A percentile compares a stretch with the other conserved stretches of the same genome.
These are phyloP conservation scores for Agapornis roseicollis DNA, from an alignment of 2,113 vertebrate species.

Conservation along the genomic window DNA sequence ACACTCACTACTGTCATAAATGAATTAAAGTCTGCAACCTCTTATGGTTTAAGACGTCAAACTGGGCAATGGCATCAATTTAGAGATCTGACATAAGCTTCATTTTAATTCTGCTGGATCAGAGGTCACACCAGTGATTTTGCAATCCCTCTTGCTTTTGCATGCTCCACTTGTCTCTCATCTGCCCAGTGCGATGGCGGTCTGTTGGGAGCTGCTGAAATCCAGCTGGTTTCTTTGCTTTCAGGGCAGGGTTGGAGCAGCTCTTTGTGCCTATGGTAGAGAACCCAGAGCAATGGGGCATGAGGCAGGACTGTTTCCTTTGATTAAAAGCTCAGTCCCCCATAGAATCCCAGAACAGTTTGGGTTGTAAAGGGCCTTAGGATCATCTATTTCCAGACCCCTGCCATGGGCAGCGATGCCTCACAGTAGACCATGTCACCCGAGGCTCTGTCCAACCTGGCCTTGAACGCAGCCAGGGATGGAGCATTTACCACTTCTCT, in stretches of 20 bases:
- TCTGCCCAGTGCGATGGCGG: not conserved
- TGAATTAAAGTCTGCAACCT: not conserved
- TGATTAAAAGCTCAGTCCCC: not conserved
- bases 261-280: accelerated
- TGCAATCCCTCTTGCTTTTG: not conserved
- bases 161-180: accelerated
- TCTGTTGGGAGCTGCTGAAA: not conserved
- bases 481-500: not conserved
- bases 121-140: not conserved
- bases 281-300: accelerated
- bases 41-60: not conserved
- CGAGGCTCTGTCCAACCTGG: not conserved
- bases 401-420: not conserved
- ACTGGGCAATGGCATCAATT: not conserved
- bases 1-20: not conserved
- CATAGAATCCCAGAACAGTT: not conserved
- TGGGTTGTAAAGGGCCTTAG: not conserved
- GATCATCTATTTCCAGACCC: not conserved
- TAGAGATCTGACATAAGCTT: not conserved
- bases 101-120: not conserved
- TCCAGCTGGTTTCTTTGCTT: not conserved
- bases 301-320: not conserved
- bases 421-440: not conserved
- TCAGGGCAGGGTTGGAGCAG: not conserved
- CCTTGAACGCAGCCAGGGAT: not conserved